Evolutionary conservation across 2,113 vertebrate species (phyloP).

Genomic region (Neolamprologus kungweensis): DNA sequence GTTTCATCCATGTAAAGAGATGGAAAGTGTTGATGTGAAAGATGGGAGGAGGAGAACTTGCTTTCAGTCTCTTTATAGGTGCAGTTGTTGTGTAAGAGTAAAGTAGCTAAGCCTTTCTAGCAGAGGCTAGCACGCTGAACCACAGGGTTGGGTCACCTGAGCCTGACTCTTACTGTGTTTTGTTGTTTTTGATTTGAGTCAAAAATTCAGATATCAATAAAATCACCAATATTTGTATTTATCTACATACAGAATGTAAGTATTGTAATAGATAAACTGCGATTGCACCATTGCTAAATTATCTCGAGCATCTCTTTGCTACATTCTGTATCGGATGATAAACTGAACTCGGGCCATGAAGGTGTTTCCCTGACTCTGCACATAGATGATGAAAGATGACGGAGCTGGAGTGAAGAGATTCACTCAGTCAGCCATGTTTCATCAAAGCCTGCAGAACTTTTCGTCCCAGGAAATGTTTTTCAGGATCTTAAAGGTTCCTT

Average conservation of each 20-base stretch:
- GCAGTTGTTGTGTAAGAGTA: neutral
- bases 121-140: neutral
- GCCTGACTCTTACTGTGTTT: neutral
- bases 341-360: neutral
- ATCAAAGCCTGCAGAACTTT: neutral
- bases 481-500: neutral
- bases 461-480: neutral
- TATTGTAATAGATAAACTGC: neutral
- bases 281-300: neutral
- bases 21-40: neutral
- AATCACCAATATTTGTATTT: neutral
- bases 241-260: neutral
- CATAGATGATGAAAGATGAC: neutral
- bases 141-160: neutral
- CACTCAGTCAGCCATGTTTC: neutral
- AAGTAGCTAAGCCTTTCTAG: neutral
- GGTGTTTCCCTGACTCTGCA: neutral
- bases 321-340: neutral
- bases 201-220: neutral
- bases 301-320: neutral
- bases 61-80: neutral
- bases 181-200: neutral
- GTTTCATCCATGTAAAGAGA: neutral
- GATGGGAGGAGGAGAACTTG: fast-evolving
- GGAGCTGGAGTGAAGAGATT: neutral